These are phyloP conservation scores for Megathymus violae DNA, from an alignment of 1,140 invertebrate genomes.

Conservation along the genomic window DNA sequence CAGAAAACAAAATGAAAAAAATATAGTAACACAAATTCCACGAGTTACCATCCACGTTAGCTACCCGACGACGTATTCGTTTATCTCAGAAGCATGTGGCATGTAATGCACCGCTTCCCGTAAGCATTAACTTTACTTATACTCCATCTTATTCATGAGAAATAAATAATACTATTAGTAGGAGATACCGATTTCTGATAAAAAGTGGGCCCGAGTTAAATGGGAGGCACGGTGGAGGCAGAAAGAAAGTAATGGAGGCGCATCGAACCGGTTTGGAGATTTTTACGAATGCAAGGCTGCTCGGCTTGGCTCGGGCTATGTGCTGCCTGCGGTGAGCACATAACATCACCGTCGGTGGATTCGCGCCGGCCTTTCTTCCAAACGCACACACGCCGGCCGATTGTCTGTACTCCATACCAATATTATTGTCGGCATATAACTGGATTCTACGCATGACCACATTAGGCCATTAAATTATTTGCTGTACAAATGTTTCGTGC, in stretches of 20 bases:
- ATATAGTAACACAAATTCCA: slow-evolving; percentile 24
- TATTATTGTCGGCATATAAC: slow-evolving; percentile 74
- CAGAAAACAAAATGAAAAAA: slow-evolving; percentile 21
- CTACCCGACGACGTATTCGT: slow-evolving; percentile 52
- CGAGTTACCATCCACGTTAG: slow-evolving; percentile 42
- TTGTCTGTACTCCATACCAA: slow-evolving; percentile 58
- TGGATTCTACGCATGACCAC: slow-evolving; percentile 61
- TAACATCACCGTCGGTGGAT: slow-evolving; percentile 75
- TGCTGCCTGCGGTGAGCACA: slow-evolving; percentile 70
- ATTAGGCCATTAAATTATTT: slow-evolving; percentile 74
- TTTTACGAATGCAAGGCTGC: slow-evolving; percentile 83
- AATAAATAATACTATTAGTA: slow-evolving; percentile 84
- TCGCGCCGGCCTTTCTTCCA: slow-evolving; percentile 75
- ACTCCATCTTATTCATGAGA: slow-evolving; percentile 81
- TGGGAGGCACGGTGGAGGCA: slow-evolving; percentile 79
- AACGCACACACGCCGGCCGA: slow-evolving; percentile 48
- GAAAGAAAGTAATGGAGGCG: slow-evolving; percentile 83
- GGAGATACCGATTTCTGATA: slow-evolving; percentile 83
- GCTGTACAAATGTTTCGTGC: slow-evolving; percentile 55
- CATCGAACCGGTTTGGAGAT: slow-evolving; percentile 82
- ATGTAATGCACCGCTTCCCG: slow-evolving; percentile 73
- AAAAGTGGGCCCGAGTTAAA: slow-evolving; percentile 82
- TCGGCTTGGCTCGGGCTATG: slow-evolving; percentile 66
- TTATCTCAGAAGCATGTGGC: slow-evolving; percentile 70
- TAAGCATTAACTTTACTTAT: slow-evolving; percentile 78